Evolutionary conservation across 2,888 invertebrate species (phyloP), one percentile per base, ranked within the genome.

Genomic region (Agonum fuliginosum): DNA sequence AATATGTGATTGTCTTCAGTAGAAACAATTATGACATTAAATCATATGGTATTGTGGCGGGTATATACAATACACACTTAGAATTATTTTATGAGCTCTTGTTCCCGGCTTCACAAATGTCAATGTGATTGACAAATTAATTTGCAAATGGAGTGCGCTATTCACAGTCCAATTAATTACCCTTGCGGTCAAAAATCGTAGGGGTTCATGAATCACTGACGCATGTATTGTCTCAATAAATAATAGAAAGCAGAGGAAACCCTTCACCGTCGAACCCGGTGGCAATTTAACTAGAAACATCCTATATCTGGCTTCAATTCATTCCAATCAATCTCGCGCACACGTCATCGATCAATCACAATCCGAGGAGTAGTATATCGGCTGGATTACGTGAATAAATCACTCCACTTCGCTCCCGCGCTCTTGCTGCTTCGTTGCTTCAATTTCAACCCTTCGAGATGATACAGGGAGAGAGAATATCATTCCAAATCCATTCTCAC

Each of bases 271-370:
- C 24, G 24, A 54, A 14, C 54, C 14, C 58, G 3, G 10, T 54
- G 34, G 27, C 58, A 62, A 62, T 62, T 62, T 62, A 30, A 30
- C 58, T 62, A 54, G 54, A 22, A 54, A 54, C 54, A 62, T 62
- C 30, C 58, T 69, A 69, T 69, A 46, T 27, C 43, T 69, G 46
- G 69, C 34, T 67, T 67, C 67, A 37, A 41, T 46, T 27, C 69
- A 24, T 46, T 22, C 46, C 46, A 69, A 46, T 69, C 69, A 46
- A 27, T 41, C 27, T 27, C 69, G 27, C 24, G 46, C 46, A 69
- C 43, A 69, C 69, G 46, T 46, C 69, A 69, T 69, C 69, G 69
- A 69, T 69, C 69, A 69, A 69, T 69, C 69, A 69, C 46, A 19
- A 41, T 41, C 43, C 24, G 12, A 24, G 10, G 58, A 62, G 46